Base-by-base conservation (phyloP, 1,140 invertebrate genomes). In the Trinorchestia longiramus region DNA sequence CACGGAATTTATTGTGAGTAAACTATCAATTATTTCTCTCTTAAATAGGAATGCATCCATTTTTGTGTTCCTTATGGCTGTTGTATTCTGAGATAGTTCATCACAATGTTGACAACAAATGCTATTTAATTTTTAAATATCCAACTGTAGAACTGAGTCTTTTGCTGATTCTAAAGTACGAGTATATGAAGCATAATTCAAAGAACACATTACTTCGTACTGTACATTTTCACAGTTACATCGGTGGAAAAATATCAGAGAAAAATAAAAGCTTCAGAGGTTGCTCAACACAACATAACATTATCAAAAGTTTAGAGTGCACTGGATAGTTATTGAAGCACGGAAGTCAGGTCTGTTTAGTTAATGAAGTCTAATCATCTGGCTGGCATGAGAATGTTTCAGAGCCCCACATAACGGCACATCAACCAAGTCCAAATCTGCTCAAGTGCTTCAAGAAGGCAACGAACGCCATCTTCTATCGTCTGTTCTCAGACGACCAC, bases 391-490 rank as follows among this genome's bases (percentile, higher is more conserved):
- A 77, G 62, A 77, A 77, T 77, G 28, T 77, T 77, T 77, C 36
- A 77, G 62, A 36, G 62, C 15, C 62, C 62, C 62, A 77, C 62
- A 77, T 11, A 19, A 77, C 11, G 62, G 62, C 62, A 77, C 62
- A 77, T 11, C 62, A 77, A 28, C 62, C 11, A 77, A 77, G 62
- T 90, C 88, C 44, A 40, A 94, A 94, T 94, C 92, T 43, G 44
- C 43, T 94, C 43, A 45, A 94, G 41, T 94, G 40, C 44, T 94
- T 44, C 43, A 94, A 40, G 36, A n/a, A 43, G 40, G 44, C 92
- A 94, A 45, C 92, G 92, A 43, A 94, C 43, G 92, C 92, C 92
- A 94, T 94, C 92, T 94, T 45, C 41, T 11, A 94, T 94, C 43
- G 92, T 94, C 92, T 44, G 92, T 94, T 42, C 92, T 44, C 43